Percentiles rank a stretch among this genome's conserved stretches.
phyloP scores from a whole-genome alignment of 2,888 invertebrate species.

The Bombylius major region DNA sequence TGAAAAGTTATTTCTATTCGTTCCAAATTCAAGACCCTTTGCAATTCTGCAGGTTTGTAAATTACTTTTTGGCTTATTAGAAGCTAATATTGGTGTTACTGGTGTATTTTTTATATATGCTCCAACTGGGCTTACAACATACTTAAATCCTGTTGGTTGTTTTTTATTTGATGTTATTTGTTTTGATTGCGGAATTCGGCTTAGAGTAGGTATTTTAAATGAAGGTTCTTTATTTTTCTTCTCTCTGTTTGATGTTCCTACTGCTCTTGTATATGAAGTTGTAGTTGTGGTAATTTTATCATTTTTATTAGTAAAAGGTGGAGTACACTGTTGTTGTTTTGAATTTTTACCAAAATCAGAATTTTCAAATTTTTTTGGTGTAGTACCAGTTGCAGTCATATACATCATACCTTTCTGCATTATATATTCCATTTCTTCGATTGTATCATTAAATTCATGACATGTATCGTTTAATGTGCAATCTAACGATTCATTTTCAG shows the following conservation, averaged over 20 bases:
- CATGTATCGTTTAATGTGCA: conserved; percentile 15
- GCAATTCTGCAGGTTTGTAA: conserved; percentile 17
- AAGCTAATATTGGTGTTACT: conserved; percentile 29
- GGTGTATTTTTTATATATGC: conserved; percentile 36
- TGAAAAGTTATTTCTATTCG: background rate
- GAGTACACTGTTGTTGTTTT: background rate
- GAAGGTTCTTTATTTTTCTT: background rate
- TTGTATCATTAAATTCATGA: conserved; percentile 34
- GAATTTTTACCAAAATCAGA: background rate
- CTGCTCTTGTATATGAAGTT: background rate
- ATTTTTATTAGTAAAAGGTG: conserved; percentile 3
- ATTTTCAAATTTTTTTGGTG: background rate
- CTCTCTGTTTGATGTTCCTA: no score
- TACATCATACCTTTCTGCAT: conserved; percentile 32
- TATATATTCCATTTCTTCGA: conserved; percentile 37
- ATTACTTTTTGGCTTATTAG: conserved; percentile 21
- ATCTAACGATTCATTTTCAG: background rate
- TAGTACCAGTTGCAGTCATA: conserved; percentile 14
- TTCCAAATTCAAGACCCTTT: conserved; percentile 25
- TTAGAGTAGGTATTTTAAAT: conserved; percentile 19
- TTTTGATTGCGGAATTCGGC: conserved; percentile 10
- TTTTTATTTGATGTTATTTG: background rate
- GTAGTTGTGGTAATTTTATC: background rate
- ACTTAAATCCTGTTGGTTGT: conserved; percentile 18
- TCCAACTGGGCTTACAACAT: conserved; percentile 36